Evolutionary conservation across 2,888 invertebrate species (phyloP).

Genomic region (Apoda limacodes): DNA sequence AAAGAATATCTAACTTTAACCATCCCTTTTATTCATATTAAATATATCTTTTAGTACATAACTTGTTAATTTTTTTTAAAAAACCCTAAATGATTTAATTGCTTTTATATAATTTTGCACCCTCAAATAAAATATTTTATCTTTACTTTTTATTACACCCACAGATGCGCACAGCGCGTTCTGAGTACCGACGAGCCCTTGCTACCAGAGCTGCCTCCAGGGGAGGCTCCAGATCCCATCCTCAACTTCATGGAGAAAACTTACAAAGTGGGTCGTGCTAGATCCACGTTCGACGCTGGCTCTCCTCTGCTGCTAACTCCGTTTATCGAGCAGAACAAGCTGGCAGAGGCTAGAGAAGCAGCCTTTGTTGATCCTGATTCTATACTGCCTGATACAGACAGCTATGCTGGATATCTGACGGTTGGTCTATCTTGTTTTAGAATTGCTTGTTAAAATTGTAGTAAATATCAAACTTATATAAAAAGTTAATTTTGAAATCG

Average conservation of each 20-base stretch:
- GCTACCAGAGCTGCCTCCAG: conserved; percentile 50
- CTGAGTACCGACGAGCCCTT: conserved; percentile 29
- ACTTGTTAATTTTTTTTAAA: too few relatives aligned
- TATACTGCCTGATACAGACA: conserved; percentile 54
- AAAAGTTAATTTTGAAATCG: neutral
- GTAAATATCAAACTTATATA: neutral
- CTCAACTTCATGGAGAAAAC: conserved; percentile 51
- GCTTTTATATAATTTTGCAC: too few relatives aligned
- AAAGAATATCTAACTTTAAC: too few relatives aligned
- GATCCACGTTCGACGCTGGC: conserved; percentile 45
- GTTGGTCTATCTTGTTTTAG: conserved; percentile 26
- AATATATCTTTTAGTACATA: too few relatives aligned
- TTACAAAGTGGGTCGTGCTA: conserved; percentile 35
- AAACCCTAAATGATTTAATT: too few relatives aligned
- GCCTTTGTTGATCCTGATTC: conserved; percentile 49
- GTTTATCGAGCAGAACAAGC: conserved; percentile 59
- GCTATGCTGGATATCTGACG: conserved; percentile 60
- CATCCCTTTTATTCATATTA: too few relatives aligned
- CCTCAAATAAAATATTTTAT: too few relatives aligned
- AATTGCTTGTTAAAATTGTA: neutral
- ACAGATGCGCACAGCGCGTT: conserved; percentile 34
- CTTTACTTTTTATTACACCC: too few relatives aligned
- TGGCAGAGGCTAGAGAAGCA: conserved; percentile 58
- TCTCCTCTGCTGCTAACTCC: conserved; percentile 67
- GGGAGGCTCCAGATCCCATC: conserved; percentile 58